Conservation (phyloP, 2,888 invertebrate genomes). For the Erebia epiphron region DNA sequence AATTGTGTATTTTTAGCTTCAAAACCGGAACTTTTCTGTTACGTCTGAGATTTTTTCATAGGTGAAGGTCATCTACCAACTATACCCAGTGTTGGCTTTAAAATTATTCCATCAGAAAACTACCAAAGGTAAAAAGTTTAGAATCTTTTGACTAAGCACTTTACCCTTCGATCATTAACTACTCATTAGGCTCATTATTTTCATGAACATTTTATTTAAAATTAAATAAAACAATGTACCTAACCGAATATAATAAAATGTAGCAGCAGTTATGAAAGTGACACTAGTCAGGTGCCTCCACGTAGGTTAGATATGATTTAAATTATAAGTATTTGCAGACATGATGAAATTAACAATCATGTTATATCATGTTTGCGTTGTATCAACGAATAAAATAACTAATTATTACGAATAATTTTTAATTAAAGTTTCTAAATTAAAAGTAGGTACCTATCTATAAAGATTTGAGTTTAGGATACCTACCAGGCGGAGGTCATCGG, state of each 20-base stretch:
- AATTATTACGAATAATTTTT: too few species aligned
- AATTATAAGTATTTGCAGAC: constrained; percentile 17
- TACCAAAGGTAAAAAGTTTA: neutral
- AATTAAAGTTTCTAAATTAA: neutral
- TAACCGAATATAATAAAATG: constrained; percentile 25
- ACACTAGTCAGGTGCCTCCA: constrained; percentile 11
- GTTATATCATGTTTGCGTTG: constrained; percentile 32
- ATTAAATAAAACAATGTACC: neutral
- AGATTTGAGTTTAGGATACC: constrained; percentile 1
- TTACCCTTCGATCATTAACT: neutral
- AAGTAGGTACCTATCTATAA: neutral
- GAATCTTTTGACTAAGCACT: too few species aligned
- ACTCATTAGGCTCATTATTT: neutral
- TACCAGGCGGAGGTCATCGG: neutral
- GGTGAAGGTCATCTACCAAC: too few species aligned
- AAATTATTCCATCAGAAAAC: neutral
- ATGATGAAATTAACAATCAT: constrained; percentile 14
- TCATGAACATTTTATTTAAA: neutral
- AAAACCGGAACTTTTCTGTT: too few species aligned
- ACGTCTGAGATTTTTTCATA: too few species aligned
- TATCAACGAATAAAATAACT: constrained; percentile 24
- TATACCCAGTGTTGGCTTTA: neutral
- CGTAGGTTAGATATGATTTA: constrained; percentile 25
- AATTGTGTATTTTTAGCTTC: too few species aligned
- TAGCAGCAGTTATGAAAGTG: constrained; percentile 23